These are phyloP conservation scores for Hirtodrosophila cameraria DNA, from an alignment of 2,888 invertebrate species.

Conservation along the genomic window DNA sequence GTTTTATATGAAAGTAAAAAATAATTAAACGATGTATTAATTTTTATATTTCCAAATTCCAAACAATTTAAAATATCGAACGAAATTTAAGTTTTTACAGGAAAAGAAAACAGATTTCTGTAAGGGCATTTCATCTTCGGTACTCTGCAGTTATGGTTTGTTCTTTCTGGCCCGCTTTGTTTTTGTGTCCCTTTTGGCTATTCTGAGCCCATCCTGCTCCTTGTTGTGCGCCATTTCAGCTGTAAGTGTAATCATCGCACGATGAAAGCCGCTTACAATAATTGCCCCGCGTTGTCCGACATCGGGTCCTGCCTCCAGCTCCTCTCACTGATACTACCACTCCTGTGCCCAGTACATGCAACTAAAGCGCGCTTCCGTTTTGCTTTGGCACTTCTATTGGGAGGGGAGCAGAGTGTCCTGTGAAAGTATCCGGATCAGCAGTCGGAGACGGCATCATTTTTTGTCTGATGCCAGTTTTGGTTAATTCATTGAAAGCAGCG, in stretches of 20 bases:
- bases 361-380: slow-evolving; percentile 8
- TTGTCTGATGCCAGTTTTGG: slow-evolving; percentile 27
- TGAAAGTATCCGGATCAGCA: slow-evolving; percentile 15
- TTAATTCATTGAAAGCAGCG: slow-evolving; percentile 60
- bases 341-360: not conserved
- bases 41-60: too few relatives aligned
- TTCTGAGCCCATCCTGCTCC: slow-evolving; percentile 20
- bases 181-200: not conserved
- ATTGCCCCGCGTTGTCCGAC: slow-evolving; percentile 72
- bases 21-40: too few relatives aligned
- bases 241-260: slow-evolving; percentile 78
- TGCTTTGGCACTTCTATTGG: slow-evolving; percentile 1
- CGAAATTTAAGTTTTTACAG: too few relatives aligned
- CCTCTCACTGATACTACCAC: not conserved
- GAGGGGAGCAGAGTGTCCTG: too few relatives aligned
- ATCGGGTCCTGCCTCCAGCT: slow-evolving; percentile 36
- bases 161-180: not conserved
- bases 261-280: slow-evolving; percentile 78
- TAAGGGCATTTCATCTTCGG: slow-evolving; percentile 11
- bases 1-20: too few relatives aligned
- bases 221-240: slow-evolving; percentile 68
- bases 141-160: not conserved
- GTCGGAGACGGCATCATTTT: not conserved
- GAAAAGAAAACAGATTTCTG: too few relatives aligned
- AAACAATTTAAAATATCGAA: too few relatives aligned